These are phyloP conservation scores for Alitta virens DNA, from an alignment of 2,888 invertebrate species.

Conservation along the genomic window DNA sequence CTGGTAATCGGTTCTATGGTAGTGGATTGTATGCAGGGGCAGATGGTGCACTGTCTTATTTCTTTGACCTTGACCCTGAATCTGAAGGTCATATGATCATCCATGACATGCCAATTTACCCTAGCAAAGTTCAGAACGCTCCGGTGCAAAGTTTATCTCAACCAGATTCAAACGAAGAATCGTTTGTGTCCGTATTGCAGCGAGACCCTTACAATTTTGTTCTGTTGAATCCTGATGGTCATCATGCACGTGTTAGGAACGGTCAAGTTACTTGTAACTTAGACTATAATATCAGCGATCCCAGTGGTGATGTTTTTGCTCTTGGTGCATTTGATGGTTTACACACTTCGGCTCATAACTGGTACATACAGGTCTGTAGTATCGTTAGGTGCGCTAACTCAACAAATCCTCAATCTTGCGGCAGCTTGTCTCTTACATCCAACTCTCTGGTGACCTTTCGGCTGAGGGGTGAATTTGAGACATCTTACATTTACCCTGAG, in stretches of 20 bases:
- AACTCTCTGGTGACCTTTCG: background rate
- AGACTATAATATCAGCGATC: background rate
- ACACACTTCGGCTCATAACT: constrained; percentile 34
- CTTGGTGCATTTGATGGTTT: constrained; percentile 41
- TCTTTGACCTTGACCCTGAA: background rate
- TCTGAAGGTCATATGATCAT: constrained; percentile 3
- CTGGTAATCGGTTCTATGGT: constrained; percentile 62
- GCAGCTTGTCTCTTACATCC: constrained; percentile 24
- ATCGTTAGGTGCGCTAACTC: constrained; percentile 33
- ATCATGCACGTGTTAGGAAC: constrained; percentile 30
- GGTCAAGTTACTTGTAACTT: constrained; percentile 33
- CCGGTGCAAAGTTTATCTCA: background rate
- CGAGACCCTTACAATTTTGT: constrained; percentile 13
- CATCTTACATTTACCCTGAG: constrained; percentile 7
- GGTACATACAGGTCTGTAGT: constrained; percentile 38
- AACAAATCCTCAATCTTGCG: background rate
- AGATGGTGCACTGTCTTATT: constrained; percentile 22
- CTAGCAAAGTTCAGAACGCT: background rate
- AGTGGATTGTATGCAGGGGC: constrained; percentile 69
- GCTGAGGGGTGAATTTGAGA: constrained; percentile 7
- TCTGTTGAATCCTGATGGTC: constrained; percentile 17
- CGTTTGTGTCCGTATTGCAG: background rate
- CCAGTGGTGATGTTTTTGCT: constrained; percentile 29
- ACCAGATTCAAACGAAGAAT: background rate
- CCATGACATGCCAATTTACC: background rate